These are phyloP conservation scores for Acomys russatus DNA, from an alignment of 2,797 vertebrate species.

Conservation along the genomic window DNA sequence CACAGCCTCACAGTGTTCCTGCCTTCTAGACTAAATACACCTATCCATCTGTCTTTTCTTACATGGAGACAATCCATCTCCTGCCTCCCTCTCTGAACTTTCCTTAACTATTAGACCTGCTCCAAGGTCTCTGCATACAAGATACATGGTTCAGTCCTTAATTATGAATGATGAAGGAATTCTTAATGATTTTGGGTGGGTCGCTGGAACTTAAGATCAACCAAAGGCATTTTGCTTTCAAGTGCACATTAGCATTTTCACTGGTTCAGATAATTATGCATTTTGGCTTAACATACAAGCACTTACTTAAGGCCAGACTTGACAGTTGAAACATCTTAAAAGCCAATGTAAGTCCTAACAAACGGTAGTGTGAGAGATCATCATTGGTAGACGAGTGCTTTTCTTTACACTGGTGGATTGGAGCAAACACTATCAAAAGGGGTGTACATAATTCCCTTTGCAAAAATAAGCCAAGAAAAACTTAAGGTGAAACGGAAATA, in stretches of 20 bases:
- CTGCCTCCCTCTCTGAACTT: slow-evolving; percentile 4
- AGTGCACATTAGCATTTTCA: slow-evolving; percentile 47
- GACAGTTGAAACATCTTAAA: slow-evolving; percentile 28
- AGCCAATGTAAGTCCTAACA: slow-evolving; percentile 62
- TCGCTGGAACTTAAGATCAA: slow-evolving; percentile 30
- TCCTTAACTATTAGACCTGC: background rate
- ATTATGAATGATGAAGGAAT: slow-evolving; percentile 14
- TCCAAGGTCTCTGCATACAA: background rate
- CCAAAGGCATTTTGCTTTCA: slow-evolving; percentile 16
- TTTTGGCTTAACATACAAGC: slow-evolving; percentile 26
- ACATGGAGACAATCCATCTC: background rate
- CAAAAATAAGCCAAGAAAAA: slow-evolving; percentile 48
- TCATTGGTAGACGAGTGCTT: slow-evolving; percentile 26
- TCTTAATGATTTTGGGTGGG: background rate
- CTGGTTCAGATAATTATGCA: slow-evolving; percentile 58
- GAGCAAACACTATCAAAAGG: slow-evolving; percentile 17
- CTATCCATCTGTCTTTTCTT: background rate
- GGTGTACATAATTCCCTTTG: slow-evolving; percentile 4
- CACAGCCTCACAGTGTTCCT: background rate
- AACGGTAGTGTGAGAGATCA: slow-evolving; percentile 19
- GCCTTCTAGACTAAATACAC: slow-evolving; percentile 38
- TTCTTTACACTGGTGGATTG: slow-evolving; percentile 26
- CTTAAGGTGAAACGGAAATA: background rate
- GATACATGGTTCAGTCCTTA: background rate
- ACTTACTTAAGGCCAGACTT: slow-evolving; percentile 61